Conservation (phyloP, 2,113 vertebrate species). For the Coptodon rendalli region DNA sequence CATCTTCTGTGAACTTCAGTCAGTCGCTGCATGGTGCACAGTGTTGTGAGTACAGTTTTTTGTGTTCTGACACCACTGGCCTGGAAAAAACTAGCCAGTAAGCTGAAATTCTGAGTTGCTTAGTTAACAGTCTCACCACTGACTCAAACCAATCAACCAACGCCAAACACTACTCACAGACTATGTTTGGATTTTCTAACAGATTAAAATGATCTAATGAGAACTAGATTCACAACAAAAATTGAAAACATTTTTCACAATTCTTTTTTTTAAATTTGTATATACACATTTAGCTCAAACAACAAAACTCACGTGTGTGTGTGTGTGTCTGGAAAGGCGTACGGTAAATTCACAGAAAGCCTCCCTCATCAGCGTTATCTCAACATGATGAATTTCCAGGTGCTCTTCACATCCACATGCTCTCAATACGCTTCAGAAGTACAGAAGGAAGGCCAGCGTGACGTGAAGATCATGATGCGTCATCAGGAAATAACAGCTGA, state of each 20-base stretch:
- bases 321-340: neutral
- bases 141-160: neutral
- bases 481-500: neutral
- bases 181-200: neutral
- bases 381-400: neutral
- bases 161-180: fast-evolving
- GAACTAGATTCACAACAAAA: neutral
- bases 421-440: neutral
- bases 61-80: neutral
- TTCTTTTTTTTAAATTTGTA: neutral
- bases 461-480: neutral
- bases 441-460: neutral
- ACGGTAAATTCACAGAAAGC: neutral
- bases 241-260: neutral
- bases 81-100: neutral
- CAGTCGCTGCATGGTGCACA: neutral
- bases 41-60: neutral
- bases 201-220: neutral
- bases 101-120: neutral
- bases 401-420: neutral
- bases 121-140: neutral
- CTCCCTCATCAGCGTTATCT: neutral
- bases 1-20: neutral
- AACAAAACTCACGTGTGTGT: neutral
- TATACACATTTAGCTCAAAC: neutral